Evolutionary conservation across 1,140 invertebrate genomes (phyloP), one percentile per base, ranked within the genome.

Genomic region (Brachionus koreanus): DNA sequence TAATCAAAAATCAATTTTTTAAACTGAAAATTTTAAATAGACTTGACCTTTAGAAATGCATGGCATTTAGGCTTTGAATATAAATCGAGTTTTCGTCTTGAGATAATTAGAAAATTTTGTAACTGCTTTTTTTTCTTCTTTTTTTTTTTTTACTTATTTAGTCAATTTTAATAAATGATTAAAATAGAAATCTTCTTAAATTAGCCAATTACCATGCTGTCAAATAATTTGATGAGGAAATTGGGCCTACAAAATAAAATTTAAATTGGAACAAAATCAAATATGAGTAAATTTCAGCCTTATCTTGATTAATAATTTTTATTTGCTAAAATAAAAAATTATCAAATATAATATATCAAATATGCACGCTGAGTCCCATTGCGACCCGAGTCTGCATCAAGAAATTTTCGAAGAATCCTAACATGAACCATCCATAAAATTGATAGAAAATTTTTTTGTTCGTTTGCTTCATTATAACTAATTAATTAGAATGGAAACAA

Each of bases 1-100:
- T 57, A 57, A 57, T 57, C 49, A 57, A 57, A 57, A 57, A 57
- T 57, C 49, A 57, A 57, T 57, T 57, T 57, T 57, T 52, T 52
- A 23, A 52, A 52, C 49, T 52, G 13, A 16, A 57, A 7, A 23
- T 57, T 57, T 57, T 57, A 19, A 57, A 23, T 25, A 19, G 49
- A 57, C 19, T 57, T 19, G 49, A 57, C 49, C 49, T 57, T 57
- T 57, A 19, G 19, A 57, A 49, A 13, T 49, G 16, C 43, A n/a
- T 57, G 49, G 49, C 49, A 57, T 57, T 57, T 57, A 19, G 19
- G 49, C 49, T 57, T 57, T 16, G 6, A 57, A 57, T 23, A 57
- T 23, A 19, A 16, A 5, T 16, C 7, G 19, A 57, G 19, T 19
- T 57, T 57, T 57, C 16, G 6, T 57, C 49, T 57, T 57, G 49